Conservation (phyloP, 2,888 invertebrate genomes). For the Callinectes sapidus region DNA sequence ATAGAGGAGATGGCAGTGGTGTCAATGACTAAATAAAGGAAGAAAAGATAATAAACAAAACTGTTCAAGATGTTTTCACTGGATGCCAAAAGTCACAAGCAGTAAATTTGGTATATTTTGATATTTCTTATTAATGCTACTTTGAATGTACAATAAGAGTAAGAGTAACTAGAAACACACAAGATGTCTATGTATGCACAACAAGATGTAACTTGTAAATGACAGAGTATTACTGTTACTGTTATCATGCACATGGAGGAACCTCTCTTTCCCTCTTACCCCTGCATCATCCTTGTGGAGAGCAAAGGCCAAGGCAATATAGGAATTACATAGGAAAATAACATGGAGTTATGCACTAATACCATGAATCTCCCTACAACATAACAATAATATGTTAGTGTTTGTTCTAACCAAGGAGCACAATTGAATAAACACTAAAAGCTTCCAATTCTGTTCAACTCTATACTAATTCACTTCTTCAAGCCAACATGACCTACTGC, state of each 20-base stretch:
- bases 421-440: not conserved
- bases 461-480: not conserved
- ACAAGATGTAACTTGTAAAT: not conserved
- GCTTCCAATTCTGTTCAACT: not conserved
- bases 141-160: not conserved
- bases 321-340: not conserved
- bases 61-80: no score
- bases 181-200: not conserved
- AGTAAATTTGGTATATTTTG: no score
- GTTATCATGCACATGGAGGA: conserved; percentile 38
- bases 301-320: conserved; percentile 13
- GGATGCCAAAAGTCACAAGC: no score
- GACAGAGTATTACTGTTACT: not conserved
- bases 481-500: not conserved
- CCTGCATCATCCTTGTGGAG: conserved; percentile 40
- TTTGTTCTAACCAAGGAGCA: not conserved
- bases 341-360: not conserved
- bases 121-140: no score
- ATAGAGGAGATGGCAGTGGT: no score
- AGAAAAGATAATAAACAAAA: no score
- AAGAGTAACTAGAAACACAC: not conserved
- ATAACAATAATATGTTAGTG: not conserved
- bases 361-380: not conserved
- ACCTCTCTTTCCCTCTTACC: conserved; percentile 38
- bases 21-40: no score